Base-by-base conservation (phyloP, 2,113 vertebrate species). In the Emydura subglobosa region DNA sequence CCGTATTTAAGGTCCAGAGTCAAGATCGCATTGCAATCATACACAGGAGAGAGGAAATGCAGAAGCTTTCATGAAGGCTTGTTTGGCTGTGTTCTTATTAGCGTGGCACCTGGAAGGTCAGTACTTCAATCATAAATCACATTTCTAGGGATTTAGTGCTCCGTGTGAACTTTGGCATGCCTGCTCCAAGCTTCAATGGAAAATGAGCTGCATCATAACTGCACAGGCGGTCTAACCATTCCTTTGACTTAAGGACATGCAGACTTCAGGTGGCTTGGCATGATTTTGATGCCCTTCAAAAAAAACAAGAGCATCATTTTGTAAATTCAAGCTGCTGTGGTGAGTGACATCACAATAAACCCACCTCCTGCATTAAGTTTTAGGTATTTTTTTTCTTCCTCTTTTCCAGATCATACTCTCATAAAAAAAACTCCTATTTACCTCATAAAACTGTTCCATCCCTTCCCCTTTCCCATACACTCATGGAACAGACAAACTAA, bases 281-380 rank as follows among this genome's bases (percentile, higher is more conserved):
- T 10, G 85, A 81, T 22, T 34, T 94, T 90, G 83, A 55, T 34
- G 13, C 90, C 59, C 85, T n/a, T 31, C 78, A 85, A 47, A 76
- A 39, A 39, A 19, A 74, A 74, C 39, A 76, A 47, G 22, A 16
- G 0, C 42, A 92, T 86, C 50, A 89, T 47, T 84, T 90, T 83
- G 53, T 34, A 91, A 81, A 88, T 83, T 13, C 42, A 87, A 81
- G 80, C n/a, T n/a, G n/a, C 65, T 92, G 91, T 87, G 85, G 86
- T 54, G n/a, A 53, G 44, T 21, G 13, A 1, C 65, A 79, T 85
- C 39, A 81, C 25, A 85, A 86, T 47, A 12, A 72, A 61, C 29
- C 16, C 27, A 91, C 61, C 42, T 89, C 29, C 91, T 82, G 34
- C 50, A 80, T n/a, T 24, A 86, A 76, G 49, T 39, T 92, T 90